A percentile compares a stretch with the other conserved stretches of the same genome.
Evolutionary conservation across 1,140 invertebrate species (phyloP).

Genomic region (Drosophila albomicans): DNA sequence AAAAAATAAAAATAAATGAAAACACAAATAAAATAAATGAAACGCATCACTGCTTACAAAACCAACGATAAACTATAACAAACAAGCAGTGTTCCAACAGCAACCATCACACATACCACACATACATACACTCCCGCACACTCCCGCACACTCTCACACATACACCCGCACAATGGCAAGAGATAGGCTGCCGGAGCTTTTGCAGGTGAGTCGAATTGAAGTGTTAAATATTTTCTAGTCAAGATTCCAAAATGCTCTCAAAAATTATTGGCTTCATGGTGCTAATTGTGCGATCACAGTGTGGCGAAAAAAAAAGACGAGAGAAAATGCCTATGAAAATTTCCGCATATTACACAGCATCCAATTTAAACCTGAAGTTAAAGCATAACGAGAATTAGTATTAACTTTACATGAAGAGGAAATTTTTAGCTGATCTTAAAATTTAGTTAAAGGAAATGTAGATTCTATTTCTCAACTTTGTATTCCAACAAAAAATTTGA

Average conservation of each 20-base stretch:
- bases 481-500: too few species aligned
- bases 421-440: too few species aligned
- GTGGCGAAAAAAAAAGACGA: background rate
- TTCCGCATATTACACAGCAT: slow-evolving; percentile 3
- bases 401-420: too few species aligned
- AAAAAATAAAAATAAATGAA: background rate
- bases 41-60: slow-evolving; percentile 21
- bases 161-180: slow-evolving; percentile 59
- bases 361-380: too few species aligned
- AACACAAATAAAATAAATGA: slow-evolving; percentile 2
- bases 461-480: too few species aligned
- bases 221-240: slow-evolving; percentile 22
- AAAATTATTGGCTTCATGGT: slow-evolving; percentile 5
- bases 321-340: background rate
- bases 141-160: background rate
- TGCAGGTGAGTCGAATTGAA: slow-evolving; percentile 69
- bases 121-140: slow-evolving; percentile 17
- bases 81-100: slow-evolving; percentile 4
- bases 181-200: slow-evolving; percentile 81
- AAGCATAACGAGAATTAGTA: too few species aligned
- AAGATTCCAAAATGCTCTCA: slow-evolving; percentile 10
- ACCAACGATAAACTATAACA: slow-evolving; percentile 34
- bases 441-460: too few species aligned
- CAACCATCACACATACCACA: background rate
- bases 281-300: slow-evolving; percentile 28